Evolutionary conservation across 2,888 invertebrate species (phyloP).

Genomic region (Heliconius hortense): DNA sequence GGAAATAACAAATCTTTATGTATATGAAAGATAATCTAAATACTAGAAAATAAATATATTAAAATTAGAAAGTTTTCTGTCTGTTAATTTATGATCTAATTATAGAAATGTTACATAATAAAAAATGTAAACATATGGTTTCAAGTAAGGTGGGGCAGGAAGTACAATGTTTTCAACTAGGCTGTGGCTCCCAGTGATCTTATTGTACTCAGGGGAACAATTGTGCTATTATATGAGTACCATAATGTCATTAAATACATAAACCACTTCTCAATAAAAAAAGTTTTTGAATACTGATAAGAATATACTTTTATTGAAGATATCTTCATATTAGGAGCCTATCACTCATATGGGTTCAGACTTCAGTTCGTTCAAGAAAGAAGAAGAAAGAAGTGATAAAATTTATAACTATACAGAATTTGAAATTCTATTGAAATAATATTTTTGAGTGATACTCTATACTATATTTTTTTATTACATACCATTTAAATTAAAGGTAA

Average conservation of each 20-base stretch:
- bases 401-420: too few species aligned
- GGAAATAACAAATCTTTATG: constrained; percentile 17
- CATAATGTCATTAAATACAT: constrained; percentile 56
- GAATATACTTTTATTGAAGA: constrained; percentile 5
- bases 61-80: constrained; percentile 18
- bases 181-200: constrained; percentile 48
- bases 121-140: constrained; percentile 34
- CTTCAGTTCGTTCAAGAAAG: background rate
- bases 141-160: constrained; percentile 57
- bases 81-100: constrained; percentile 36
- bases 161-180: constrained; percentile 53
- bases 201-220: constrained; percentile 53
- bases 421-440: too few species aligned
- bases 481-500: background rate
- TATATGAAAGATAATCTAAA: constrained; percentile 19
- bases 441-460: too few species aligned
- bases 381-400: background rate
- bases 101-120: constrained; percentile 31
- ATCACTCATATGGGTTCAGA: background rate
- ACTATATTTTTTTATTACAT: too few species aligned
- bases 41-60: constrained; percentile 14
- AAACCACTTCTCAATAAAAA: constrained; percentile 46
- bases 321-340: background rate
- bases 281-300: constrained; percentile 12
- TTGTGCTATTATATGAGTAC: constrained; percentile 58